Evolutionary conservation across 2,797 vertebrate genomes (phyloP).

Genomic region (Phataginus tricuspis): DNA sequence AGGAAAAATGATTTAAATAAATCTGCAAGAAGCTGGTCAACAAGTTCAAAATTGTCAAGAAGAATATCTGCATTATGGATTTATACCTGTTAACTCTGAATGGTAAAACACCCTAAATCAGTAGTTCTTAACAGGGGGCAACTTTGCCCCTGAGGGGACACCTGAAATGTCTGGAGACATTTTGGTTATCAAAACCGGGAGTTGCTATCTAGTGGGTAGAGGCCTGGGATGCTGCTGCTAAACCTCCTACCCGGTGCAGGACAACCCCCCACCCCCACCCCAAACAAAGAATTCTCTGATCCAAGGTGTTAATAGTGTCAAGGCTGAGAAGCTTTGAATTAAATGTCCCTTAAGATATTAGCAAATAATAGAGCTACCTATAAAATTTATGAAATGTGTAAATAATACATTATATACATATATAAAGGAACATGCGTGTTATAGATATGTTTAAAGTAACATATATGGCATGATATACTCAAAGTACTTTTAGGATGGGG

Average conservation of each 20-base stretch:
- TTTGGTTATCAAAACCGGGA: not conserved
- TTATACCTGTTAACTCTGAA: not conserved
- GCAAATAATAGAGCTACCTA: not conserved
- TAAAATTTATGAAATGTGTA: not conserved
- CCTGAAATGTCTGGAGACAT: not conserved
- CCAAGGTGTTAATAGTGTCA: not conserved
- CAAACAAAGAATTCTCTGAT: not conserved
- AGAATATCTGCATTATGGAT: not conserved
- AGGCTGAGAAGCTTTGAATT: not conserved
- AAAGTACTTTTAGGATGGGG: not conserved
- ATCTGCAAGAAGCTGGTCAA: not conserved
- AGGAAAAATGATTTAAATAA: not conserved
- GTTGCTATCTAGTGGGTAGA: not conserved
- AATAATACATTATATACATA: not conserved
- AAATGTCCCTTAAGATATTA: not conserved
- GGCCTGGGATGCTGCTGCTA: not conserved
- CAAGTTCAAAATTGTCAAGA: not conserved
- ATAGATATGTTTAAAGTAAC: not conserved
- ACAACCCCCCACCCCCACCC: not conserved
- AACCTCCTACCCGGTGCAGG: rapidly evolving
- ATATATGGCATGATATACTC: not conserved
- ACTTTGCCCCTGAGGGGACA: not conserved
- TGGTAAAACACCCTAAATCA: not conserved
- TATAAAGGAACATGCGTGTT: not conserved
- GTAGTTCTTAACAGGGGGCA: not conserved